Evolutionary conservation across 2,113 vertebrate genomes (phyloP).

Genomic region (Tauraco erythrolophus): DNA sequence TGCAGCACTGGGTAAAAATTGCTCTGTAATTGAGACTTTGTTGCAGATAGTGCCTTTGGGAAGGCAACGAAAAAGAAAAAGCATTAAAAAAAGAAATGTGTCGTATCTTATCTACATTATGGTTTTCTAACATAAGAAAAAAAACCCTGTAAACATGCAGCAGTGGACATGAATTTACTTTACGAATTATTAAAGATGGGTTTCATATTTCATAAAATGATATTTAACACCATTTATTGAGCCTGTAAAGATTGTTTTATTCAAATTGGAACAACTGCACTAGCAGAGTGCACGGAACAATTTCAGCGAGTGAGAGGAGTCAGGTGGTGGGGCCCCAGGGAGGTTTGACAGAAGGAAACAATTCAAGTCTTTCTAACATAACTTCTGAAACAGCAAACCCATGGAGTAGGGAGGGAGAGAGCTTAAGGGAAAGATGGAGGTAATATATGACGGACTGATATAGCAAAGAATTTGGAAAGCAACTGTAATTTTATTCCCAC

Average conservation of each 20-base stretch:
- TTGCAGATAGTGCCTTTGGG: neutral
- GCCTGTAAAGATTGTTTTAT: neutral
- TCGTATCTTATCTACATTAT: neutral
- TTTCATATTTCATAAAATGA: neutral
- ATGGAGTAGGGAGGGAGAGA: neutral
- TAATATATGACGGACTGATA: neutral
- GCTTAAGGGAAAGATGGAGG: neutral
- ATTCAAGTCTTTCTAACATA: neutral
- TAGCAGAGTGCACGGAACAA: neutral
- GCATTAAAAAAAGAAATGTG: neutral
- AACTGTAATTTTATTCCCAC: neutral
- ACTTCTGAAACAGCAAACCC: neutral
- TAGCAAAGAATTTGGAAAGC: neutral
- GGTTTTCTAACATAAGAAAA: neutral
- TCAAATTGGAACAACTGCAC: neutral
- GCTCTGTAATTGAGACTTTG: neutral
- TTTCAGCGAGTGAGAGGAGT: neutral
- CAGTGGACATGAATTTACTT: neutral
- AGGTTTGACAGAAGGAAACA: neutral
- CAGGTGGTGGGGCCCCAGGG: neutral
- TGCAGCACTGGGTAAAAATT: neutral
- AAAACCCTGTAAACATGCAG: neutral
- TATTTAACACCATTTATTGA: neutral
- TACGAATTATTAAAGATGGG: neutral
- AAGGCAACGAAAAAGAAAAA: neutral